Conservation (phyloP, 2,888 invertebrate species). For the Crematogaster levior region DNA sequence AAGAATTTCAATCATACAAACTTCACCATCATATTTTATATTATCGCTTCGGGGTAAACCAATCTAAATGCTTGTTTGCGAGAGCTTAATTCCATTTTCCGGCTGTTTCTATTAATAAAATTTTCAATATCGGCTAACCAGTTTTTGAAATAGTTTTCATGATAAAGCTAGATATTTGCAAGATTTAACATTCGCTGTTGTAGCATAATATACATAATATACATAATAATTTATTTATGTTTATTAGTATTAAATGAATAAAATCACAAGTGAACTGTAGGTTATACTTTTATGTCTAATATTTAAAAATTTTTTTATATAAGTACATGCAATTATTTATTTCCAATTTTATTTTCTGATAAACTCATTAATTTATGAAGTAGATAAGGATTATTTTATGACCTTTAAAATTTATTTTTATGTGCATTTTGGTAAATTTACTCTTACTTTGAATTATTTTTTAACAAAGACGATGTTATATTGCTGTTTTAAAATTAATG, state of each 20-base stretch:
- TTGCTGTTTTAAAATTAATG: neutral
- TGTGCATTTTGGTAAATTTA: neutral
- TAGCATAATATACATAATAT: neutral
- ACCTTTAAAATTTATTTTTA: neutral
- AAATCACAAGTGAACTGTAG: neutral
- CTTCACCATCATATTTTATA: constrained; percentile 44
- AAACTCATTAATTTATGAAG: neutral
- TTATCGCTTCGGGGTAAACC: constrained; percentile 45
- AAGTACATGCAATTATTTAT: neutral
- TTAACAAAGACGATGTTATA: neutral
- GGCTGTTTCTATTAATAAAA: constrained; percentile 36
- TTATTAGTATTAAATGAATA: neutral
- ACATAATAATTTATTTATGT: neutral
- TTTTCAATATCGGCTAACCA: constrained; percentile 30
- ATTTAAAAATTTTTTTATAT: neutral
- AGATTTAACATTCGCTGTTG: constrained; percentile 24
- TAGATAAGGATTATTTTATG: neutral
- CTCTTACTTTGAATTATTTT: neutral
- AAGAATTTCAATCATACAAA: constrained; percentile 23
- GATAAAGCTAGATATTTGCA: neutral
- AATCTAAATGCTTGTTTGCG: constrained; percentile 45
- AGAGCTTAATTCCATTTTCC: constrained; percentile 43
- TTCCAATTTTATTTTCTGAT: neutral
- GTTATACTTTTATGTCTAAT: neutral
- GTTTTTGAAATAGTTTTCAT: constrained; percentile 25